Evolutionary conservation across 2,113 vertebrate genomes (phyloP).

Genomic region (Aspiorhynchus laticeps): DNA sequence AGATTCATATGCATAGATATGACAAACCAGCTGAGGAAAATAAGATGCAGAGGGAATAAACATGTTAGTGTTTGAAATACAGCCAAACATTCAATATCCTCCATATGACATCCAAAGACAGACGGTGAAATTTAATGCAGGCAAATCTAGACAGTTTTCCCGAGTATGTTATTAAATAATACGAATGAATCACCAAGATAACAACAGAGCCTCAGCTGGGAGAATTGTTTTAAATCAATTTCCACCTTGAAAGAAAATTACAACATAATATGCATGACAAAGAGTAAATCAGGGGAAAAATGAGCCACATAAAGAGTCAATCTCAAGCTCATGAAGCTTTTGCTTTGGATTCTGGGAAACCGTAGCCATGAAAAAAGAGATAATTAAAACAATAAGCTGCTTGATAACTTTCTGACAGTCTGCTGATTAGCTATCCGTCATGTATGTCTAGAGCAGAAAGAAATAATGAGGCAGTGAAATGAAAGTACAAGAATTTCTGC

Average conservation of each 20-base stretch:
- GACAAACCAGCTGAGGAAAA: background rate
- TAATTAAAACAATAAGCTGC: slow-evolving; percentile 35
- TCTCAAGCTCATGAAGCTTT: background rate
- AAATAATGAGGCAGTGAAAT: background rate
- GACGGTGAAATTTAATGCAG: slow-evolving; percentile 39
- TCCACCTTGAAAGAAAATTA: slow-evolving; percentile 49
- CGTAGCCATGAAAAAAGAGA: slow-evolving; percentile 4
- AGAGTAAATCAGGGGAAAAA: slow-evolving; percentile 26
- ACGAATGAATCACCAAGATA: slow-evolving; percentile 17
- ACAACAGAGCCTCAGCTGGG: slow-evolving; percentile 29
- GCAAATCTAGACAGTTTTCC: slow-evolving; percentile 44
- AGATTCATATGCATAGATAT: background rate
- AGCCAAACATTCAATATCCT: slow-evolving; percentile 29
- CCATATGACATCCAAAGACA: background rate
- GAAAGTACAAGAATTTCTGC: background rate
- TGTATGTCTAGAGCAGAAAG: background rate
- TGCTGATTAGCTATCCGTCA: slow-evolving; percentile 3
- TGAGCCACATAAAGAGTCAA: background rate
- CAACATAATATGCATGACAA: slow-evolving; percentile 52
- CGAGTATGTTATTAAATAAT: slow-evolving; percentile 53
- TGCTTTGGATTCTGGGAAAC: slow-evolving; percentile 2
- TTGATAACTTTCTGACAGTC: slow-evolving; percentile 21
- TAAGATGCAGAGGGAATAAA: background rate
- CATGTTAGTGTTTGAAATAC: background rate
- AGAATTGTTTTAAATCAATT: slow-evolving; percentile 48